Conservation (phyloP, 2,113 vertebrate species). For the Pluvianellus socialis region DNA sequence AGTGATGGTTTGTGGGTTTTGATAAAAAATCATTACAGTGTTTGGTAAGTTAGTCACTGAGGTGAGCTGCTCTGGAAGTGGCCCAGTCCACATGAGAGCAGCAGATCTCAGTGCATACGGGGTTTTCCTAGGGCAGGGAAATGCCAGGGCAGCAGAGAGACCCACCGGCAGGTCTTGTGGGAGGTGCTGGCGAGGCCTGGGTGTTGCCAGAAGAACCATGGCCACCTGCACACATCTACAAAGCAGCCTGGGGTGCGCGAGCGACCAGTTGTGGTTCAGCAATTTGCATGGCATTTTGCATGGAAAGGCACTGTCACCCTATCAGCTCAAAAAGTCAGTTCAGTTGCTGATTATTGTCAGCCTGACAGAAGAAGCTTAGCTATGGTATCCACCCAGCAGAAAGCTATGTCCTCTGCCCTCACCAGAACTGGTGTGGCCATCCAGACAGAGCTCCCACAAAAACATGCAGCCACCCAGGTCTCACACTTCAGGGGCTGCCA, state of each 20-base stretch:
- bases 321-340: background rate
- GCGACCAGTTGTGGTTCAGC: too few relatives aligned
- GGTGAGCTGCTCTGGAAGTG: fast-evolving
- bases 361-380: background rate
- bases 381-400: background rate
- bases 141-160: background rate
- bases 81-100: fast-evolving
- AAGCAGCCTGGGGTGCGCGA: background rate
- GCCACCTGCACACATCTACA: fast-evolving
- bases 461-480: background rate
- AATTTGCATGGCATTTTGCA: background rate
- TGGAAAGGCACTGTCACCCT: background rate
- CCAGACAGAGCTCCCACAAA: background rate
- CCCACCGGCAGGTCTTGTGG: fast-evolving
- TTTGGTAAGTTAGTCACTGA: background rate
- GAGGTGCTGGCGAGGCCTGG: background rate
- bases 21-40: background rate
- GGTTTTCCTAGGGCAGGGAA: background rate
- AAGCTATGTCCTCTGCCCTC: background rate
- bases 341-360: background rate
- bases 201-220: fast-evolving
- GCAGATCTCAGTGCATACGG: fast-evolving
- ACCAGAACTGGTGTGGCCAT: background rate
- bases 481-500: background rate
- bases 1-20: background rate